Base-by-base conservation (phyloP, 1,140 invertebrate genomes). In the Chlorops oryzae region DNA sequence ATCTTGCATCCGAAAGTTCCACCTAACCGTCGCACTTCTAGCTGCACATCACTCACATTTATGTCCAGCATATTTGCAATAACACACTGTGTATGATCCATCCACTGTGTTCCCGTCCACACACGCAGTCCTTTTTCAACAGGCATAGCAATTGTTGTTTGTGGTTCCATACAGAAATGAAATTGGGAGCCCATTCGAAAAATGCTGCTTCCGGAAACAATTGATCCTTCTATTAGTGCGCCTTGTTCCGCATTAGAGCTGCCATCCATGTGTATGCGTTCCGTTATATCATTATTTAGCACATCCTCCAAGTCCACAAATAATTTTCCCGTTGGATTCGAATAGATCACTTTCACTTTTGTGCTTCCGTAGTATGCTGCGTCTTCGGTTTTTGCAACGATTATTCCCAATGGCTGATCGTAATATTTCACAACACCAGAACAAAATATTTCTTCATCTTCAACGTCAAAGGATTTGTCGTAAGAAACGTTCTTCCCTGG, bases 1-100 rank as follows among this genome's bases (percentile, higher is more conserved):
- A 84, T 78, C 72, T 88, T 85, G 3, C 74, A 68, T 3, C 85
- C 87, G 50, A 87, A 90, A 2, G 65, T 83, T 13, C 87, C 87
- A 0, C 87, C 87, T 0, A 88, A 34, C 28, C 86, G 74, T 41
- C 79, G 75, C 4, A 85, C 78, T 54, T 75, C 71, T 2, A 87
- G 58, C 34, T 83, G 77, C 12, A 87, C 43, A 50, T 65, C 63
- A 62, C 72, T 76, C 37, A 73, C 69, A 10, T 65, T 67, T 3
- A 78, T 62, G 25, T 65, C 57, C 3, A 89, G 71, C 49, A 78
- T 75, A 17, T 75, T 60, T 0, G 84, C 76, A 24, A 88, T 77
- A 0, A 77, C 73, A 6, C 72, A 59, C 66, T 88, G 85, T 0
- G 72, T 73, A 5, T 78, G 62, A 61, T 88, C 83, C 47, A 85